phyloP scores from a whole-genome alignment of 2,113 vertebrate genomes.

The Urocolius indicus region DNA sequence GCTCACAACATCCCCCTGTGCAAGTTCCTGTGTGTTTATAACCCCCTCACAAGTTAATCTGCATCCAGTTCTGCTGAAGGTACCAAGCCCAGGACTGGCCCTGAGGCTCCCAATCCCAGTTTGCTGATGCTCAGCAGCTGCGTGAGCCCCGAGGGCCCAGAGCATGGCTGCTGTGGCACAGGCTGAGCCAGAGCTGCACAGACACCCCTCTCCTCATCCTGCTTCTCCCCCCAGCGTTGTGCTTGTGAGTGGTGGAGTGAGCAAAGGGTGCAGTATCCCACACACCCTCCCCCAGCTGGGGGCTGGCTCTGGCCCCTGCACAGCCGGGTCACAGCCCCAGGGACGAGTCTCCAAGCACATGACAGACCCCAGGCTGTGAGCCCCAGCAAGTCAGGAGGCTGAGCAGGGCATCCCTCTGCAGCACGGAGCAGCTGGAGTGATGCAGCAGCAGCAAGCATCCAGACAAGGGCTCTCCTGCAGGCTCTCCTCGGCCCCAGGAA shows the following conservation, averaged over 20 bases:
- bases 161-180: too few relatives aligned
- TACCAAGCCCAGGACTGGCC: fast-evolving
- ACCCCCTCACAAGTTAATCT: not conserved
- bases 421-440: not conserved
- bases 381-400: too few relatives aligned
- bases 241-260: too few relatives aligned
- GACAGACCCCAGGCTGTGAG: not conserved
- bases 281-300: too few relatives aligned
- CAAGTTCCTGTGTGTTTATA: too few relatives aligned
- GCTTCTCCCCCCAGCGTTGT: not conserved
- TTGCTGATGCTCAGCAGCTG: fast-evolving
- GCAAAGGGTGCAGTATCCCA: too few relatives aligned
- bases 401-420: not conserved
- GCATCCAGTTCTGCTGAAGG: too few relatives aligned
- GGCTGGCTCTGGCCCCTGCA: too few relatives aligned
- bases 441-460: not conserved
- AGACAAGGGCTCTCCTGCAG: not conserved
- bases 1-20: not conserved
- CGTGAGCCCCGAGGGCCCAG: too few relatives aligned
- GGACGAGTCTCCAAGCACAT: too few relatives aligned
- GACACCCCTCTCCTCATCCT: not conserved
- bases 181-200: not conserved
- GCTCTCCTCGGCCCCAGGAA: not conserved
- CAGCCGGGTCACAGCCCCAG: too few relatives aligned
- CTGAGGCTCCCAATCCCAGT: fast-evolving